phyloP scores from a whole-genome alignment of 35 echinoderm and acorn worm genomes.

The Holothuria glaberrima region DNA sequence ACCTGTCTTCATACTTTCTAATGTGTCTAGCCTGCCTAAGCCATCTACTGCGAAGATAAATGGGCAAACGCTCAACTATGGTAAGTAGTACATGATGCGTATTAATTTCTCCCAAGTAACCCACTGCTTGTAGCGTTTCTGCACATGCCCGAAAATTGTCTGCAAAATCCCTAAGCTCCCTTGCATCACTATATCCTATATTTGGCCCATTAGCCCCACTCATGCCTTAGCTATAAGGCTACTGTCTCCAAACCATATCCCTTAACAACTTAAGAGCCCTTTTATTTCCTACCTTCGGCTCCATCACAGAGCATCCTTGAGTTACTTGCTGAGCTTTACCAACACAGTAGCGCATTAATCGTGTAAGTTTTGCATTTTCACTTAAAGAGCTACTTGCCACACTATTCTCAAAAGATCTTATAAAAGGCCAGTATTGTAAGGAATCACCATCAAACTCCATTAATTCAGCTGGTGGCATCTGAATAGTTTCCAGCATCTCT shows the following conservation, averaged over 20 bases:
- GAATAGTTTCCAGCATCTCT: neutral
- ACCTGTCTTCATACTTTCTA: neutral
- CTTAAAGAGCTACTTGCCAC: constrained; percentile 26
- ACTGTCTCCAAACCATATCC: constrained; percentile 52
- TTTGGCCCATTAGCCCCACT: constrained; percentile 25
- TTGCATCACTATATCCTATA: constrained; percentile 4
- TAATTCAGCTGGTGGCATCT: no score
- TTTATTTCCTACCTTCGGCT: constrained; percentile 42
- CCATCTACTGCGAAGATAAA: constrained; percentile 13
- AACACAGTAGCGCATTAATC: constrained; percentile 46
- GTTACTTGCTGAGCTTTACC: constrained; percentile 38
- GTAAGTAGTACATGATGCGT: neutral
- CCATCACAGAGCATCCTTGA: constrained; percentile 43
- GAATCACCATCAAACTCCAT: constrained; percentile 57
- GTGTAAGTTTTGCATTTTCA: constrained; percentile 37
- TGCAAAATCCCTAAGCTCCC: constrained; percentile 10
- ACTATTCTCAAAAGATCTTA: constrained; percentile 53
- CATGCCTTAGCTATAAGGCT: constrained; percentile 44
- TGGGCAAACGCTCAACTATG: neutral
- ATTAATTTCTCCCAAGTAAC: no score
- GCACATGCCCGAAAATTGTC: constrained; percentile 22
- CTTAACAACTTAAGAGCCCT: constrained; percentile 29
- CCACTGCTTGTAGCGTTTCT: no score
- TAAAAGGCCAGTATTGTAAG: constrained; percentile 49
- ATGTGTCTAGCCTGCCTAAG: neutral